phyloP scores from a whole-genome alignment of 2,797 vertebrate species.

The Glyptemys insculpta region DNA sequence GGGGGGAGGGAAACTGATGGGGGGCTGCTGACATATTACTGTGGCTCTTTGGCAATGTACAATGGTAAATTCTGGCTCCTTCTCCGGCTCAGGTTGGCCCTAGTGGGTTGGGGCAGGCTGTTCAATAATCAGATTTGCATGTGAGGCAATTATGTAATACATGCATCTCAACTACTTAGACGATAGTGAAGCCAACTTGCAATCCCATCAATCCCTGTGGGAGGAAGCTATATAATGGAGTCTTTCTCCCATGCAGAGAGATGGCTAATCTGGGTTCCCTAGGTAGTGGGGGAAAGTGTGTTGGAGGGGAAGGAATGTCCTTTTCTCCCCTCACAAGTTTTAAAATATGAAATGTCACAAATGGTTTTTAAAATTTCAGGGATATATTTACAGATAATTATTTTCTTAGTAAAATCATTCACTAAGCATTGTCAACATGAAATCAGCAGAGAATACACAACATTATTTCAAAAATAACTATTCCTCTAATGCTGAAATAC shows the following conservation, averaged over 20 bases:
- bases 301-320: not conserved
- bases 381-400: not conserved
- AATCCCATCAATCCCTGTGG: not conserved
- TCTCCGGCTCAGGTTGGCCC: no score
- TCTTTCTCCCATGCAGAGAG: not conserved
- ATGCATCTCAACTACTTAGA: not conserved
- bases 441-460: not conserved
- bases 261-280: not conserved
- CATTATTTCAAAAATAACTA: not conserved
- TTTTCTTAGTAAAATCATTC: constrained; percentile 7
- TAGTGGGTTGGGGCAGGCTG: not conserved
- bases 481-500: not conserved
- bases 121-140: not conserved
- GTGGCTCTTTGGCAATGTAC: no score
- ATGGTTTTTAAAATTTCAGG: not conserved
- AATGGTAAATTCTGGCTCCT: no score
- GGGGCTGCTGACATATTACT: no score
- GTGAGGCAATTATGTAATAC: not conserved
- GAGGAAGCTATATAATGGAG: not conserved
- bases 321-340: not conserved
- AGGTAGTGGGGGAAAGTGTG: not conserved
- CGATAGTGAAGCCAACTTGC: not conserved
- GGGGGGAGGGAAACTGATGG: no score
- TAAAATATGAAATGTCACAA: not conserved
- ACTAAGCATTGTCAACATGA: not conserved